These are phyloP conservation scores for Bilobella aurantiaca DNA, from an alignment of 1,140 invertebrate species.

Conservation along the genomic window DNA sequence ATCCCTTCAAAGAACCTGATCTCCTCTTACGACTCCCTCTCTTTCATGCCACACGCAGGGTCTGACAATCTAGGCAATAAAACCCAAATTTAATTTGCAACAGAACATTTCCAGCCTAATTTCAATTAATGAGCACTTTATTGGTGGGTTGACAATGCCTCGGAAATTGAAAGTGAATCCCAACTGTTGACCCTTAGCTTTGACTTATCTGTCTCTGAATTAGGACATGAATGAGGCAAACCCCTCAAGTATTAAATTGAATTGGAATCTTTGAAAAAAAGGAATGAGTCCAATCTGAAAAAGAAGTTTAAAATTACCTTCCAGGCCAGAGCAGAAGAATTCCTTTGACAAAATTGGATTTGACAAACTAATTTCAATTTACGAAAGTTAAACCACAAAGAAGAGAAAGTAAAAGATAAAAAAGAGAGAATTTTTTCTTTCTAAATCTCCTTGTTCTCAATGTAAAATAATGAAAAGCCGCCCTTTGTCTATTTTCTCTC, in stretches of 20 bases:
- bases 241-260: neutral
- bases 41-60: neutral
- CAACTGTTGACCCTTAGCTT: too few species aligned
- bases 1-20: neutral
- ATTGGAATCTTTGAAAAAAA: neutral
- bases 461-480: neutral
- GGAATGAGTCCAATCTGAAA: neutral
- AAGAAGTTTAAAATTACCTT: neutral
- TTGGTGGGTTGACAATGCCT: too few species aligned
- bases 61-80: neutral
- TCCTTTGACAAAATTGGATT: neutral
- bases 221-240: neutral
- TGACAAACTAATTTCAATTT: neutral
- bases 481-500: neutral
- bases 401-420: neutral
- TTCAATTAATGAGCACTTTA: too few species aligned
- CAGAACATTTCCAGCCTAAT: too few species aligned
- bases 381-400: neutral
- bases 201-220: too few species aligned
- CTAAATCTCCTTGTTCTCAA: conserved; percentile 4
- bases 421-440: neutral
- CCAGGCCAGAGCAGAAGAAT: neutral
- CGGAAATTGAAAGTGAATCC: too few species aligned
- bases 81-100: neutral
- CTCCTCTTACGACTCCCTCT: neutral